phyloP scores from a whole-genome alignment of 2,797 vertebrate species.

The Hemibagrus guttatus region DNA sequence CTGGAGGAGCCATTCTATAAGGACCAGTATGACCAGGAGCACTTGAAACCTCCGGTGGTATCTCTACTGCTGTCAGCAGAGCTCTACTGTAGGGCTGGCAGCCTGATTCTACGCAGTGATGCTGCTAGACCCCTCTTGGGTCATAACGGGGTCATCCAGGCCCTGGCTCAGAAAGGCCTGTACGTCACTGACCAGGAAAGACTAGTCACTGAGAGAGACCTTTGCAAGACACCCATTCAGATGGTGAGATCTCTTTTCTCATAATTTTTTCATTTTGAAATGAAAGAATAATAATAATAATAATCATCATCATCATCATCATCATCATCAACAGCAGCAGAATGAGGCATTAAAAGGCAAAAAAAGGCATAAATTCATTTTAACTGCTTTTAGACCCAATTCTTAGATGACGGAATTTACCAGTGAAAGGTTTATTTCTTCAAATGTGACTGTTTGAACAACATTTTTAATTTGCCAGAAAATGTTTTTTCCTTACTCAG shows the following conservation, averaged over 20 bases:
- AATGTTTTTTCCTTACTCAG: neutral
- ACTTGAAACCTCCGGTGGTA: slow-evolving; percentile 94
- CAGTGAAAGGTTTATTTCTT: neutral
- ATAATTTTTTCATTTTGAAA: neutral
- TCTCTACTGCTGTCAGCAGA: slow-evolving; percentile 93
- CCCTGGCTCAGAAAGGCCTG: slow-evolving; percentile 93
- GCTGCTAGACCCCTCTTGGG: slow-evolving; percentile 94
- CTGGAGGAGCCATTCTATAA: slow-evolving; percentile 90
- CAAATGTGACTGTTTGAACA: neutral
- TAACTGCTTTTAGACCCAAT: neutral
- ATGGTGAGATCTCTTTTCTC: slow-evolving; percentile 46
- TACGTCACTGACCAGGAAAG: slow-evolving; percentile 96
- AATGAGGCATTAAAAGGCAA: too few relatives aligned
- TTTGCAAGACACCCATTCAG: slow-evolving; percentile 56
- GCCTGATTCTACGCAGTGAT: slow-evolving; percentile 96
- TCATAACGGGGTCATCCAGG: slow-evolving; percentile 97
- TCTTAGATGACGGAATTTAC: neutral
- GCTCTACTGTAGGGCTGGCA: slow-evolving; percentile 95
- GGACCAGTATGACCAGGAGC: slow-evolving; percentile 97
- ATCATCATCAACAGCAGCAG: too few relatives aligned
- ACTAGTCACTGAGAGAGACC: slow-evolving; percentile 91
- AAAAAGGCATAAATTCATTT: neutral
- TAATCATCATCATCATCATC: neutral
- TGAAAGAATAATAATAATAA: neutral
- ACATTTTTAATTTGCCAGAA: neutral